A percentile compares a stretch with the other conserved stretches of the same genome.
phyloP scores from a whole-genome alignment of 2,888 invertebrate genomes.

The Agonopterix alstromeriana region DNA sequence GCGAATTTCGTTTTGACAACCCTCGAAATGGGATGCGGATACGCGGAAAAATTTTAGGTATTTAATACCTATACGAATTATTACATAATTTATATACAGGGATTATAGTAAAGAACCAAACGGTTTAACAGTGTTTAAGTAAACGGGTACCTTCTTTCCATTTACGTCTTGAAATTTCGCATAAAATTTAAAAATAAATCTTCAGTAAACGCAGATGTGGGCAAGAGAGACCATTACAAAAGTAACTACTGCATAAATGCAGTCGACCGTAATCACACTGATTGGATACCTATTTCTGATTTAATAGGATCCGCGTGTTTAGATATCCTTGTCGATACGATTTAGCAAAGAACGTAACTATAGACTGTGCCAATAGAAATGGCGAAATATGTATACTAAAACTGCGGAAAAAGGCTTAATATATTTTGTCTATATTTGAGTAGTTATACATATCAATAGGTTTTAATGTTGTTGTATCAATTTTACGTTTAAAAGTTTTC shows the following conservation, averaged over 20 bases:
- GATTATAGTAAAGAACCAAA: no score
- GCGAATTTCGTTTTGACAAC: slow-evolving; percentile 55
- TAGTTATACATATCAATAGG: no score
- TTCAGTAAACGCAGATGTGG: slow-evolving; percentile 7
- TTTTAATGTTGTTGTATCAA: no score
- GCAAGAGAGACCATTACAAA: slow-evolving; percentile 15
- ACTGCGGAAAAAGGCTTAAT: background rate
- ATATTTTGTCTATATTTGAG: background rate
- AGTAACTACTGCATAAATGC: slow-evolving; percentile 47
- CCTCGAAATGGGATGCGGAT: slow-evolving; percentile 24
- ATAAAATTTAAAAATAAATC: slow-evolving; percentile 21
- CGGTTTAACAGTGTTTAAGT: background rate
- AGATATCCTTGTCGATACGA: slow-evolving; percentile 35
- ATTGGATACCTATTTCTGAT: slow-evolving; percentile 65
- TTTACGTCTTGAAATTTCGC: slow-evolving; percentile 6
- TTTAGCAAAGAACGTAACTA: background rate
- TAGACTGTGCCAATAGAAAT: no score
- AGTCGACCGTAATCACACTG: slow-evolving; percentile 41
- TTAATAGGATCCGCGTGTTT: slow-evolving; percentile 44
- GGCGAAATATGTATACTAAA: no score
- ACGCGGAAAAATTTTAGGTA: slow-evolving; percentile 32
- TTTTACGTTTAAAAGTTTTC: no score
- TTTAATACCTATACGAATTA: no score
- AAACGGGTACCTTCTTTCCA: background rate
- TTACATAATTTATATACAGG: no score